Evolutionary conservation across 1,140 invertebrate genomes (phyloP).

Genomic region (Habropoda laboriosa): DNA sequence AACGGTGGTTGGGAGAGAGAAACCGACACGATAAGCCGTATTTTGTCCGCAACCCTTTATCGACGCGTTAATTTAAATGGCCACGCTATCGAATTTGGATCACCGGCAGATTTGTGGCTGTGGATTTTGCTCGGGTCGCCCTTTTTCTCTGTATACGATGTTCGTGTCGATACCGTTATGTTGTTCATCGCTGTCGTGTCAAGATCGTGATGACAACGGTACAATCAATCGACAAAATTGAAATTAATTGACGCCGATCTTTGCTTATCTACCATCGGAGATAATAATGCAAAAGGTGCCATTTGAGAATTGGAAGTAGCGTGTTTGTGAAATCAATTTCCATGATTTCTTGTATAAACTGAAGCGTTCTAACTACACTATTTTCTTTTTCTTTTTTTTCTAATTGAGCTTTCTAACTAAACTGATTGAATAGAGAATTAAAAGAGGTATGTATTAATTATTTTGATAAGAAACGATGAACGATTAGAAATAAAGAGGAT

Average conservation of each 20-base stretch:
- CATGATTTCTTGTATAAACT: no score
- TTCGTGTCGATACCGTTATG: not conserved
- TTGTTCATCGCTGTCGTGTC: not conserved
- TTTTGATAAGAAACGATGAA: no score
- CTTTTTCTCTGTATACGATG: not conserved
- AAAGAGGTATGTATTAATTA: no score
- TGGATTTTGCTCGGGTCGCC: not conserved
- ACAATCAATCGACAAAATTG: constrained; percentile 9
- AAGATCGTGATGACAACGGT: not conserved
- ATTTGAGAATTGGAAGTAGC: not conserved
- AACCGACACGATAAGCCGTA: not conserved
- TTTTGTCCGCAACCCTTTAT: constrained; percentile 12
- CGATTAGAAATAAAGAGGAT: no score
- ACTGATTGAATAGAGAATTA: no score
- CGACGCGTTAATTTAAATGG: not conserved
- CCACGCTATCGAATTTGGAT: not conserved
- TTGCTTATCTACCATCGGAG: not conserved
- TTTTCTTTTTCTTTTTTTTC: not conserved
- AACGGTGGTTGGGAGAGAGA: not conserved
- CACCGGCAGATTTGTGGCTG: not conserved
- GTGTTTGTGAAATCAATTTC: not conserved
- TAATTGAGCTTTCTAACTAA: no score
- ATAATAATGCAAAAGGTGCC: not conserved
- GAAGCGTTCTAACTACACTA: not conserved
- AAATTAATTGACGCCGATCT: not conserved